Base-by-base conservation (phyloP, 92 coral and sea anemone species). In the Phenganax stokvisi region DNA sequence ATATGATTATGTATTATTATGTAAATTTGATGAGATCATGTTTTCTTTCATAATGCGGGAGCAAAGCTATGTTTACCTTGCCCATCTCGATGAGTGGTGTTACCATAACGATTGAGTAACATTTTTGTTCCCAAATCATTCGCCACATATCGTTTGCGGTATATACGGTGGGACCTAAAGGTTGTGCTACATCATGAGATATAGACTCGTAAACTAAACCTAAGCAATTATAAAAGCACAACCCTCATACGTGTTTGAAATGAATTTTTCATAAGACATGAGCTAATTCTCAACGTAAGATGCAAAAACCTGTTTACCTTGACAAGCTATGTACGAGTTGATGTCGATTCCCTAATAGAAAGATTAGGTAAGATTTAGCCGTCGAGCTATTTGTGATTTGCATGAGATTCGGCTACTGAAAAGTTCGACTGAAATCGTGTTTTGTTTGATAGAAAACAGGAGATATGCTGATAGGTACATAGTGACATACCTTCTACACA, bases 61-160 rank as follows among this genome's bases (percentile, higher is more conserved):
- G 15, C 25, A 59, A 59, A 59, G 3, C 65, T 59, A 12, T 59
- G 16, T 44, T 65, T 6, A 65, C 71, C 27, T 65, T 65, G 25
- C 71, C 71, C 16, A 65, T 12, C 27, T 65, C 71, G 31, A 17
- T 15, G 30, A 65, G 31, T 11, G 71, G 7, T 59, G 65, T 59
- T 13, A 59, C 65, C 65, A 59, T 59, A 20, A 59, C 65, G 15
- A 59, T 59, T 20, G 65, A 59, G 25, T 59, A 59, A 20, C 65
- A 59, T 12, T 20, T 2, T 7, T 59, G 65, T 20, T 59, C 65
- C 65, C 65, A 59, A 12, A 59, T 20, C 65, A 59, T 59, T 59
- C 65, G 15, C 65, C 65, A 65, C 71, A 65, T 65, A 65, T 65
- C 71, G 31, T 65, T 17, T 44, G 31, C 25, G 27, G 17, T 65